Conservation (phyloP, 1,140 invertebrate species). For the Cylas formicarius region DNA sequence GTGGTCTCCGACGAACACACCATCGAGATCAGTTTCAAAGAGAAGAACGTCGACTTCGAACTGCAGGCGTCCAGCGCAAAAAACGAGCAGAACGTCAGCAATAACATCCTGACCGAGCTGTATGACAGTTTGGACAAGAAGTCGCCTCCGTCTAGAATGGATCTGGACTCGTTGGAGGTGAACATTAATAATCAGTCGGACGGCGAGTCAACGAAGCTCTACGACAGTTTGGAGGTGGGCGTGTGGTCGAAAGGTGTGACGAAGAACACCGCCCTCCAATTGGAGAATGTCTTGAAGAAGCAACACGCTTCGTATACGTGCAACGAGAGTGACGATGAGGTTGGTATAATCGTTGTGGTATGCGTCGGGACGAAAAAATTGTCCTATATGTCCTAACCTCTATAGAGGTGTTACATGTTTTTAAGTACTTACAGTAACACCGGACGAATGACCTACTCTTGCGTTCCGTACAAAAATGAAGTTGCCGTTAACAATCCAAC, state of each 20-base stretch:
- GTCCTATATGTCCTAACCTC: too few relatives aligned
- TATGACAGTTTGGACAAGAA: slow-evolving; percentile 39
- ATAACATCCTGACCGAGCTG: slow-evolving; percentile 33
- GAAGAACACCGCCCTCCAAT: slow-evolving; percentile 24
- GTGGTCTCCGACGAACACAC: slow-evolving; percentile 30
- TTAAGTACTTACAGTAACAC: too few relatives aligned
- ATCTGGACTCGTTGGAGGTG: slow-evolving; percentile 33
- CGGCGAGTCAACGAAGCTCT: slow-evolving; percentile 21
- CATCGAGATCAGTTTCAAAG: slow-evolving; percentile 39
- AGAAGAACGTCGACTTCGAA: slow-evolving; percentile 38
- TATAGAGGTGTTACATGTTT: too few relatives aligned
- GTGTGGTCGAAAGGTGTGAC: slow-evolving; percentile 24
- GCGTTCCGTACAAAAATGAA: too few relatives aligned
- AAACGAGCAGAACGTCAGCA: slow-evolving; percentile 17
- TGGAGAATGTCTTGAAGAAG: slow-evolving; percentile 27
- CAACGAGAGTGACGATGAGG: slow-evolving; percentile 3
- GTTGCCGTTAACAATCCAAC: too few relatives aligned
- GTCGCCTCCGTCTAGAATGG: slow-evolving; percentile 28
- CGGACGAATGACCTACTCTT: too few relatives aligned
- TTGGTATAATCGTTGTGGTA: too few relatives aligned
- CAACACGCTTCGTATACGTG: neutral
- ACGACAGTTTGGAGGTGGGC: slow-evolving; percentile 33
- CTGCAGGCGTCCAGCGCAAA: slow-evolving; percentile 22
- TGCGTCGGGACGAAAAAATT: too few relatives aligned
- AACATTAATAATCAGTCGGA: slow-evolving; percentile 30